Percentiles rank a stretch among this genome's conserved stretches.
phyloP scores from a whole-genome alignment of 2,888 invertebrate species.

The Nemapogon koenigi region DNA sequence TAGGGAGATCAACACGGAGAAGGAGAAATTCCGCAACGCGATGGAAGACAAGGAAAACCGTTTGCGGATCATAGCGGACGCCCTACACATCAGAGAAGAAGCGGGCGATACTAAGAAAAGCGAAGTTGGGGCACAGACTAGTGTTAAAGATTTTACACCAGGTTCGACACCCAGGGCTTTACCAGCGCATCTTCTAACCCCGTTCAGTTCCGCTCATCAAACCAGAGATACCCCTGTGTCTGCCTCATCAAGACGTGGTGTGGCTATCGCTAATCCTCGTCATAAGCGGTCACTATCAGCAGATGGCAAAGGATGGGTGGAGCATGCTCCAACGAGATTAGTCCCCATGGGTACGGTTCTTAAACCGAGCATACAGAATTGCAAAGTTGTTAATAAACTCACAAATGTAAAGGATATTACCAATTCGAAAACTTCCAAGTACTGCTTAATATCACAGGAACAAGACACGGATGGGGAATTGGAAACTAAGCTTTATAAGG shows the following conservation, averaged over 20 bases:
- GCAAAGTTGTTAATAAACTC: slow-evolving; percentile 84
- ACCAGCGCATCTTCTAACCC: slow-evolving; percentile 49
- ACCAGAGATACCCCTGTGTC: slow-evolving; percentile 35
- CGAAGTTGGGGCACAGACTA: slow-evolving; percentile 11
- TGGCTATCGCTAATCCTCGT: slow-evolving; percentile 73
- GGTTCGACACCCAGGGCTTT: slow-evolving; percentile 51
- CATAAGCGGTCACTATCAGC: slow-evolving; percentile 85
- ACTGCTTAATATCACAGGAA: slow-evolving; percentile 92
- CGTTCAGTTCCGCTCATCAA: slow-evolving; percentile 27
- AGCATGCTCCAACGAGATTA: slow-evolving; percentile 82
- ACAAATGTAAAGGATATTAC: slow-evolving; percentile 80
- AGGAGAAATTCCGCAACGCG: slow-evolving; percentile 37
- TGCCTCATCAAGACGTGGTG: slow-evolving; percentile 56
- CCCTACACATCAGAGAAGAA: slow-evolving; percentile 29
- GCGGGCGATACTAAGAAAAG: slow-evolving; percentile 31
- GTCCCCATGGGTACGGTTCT: slow-evolving; percentile 88
- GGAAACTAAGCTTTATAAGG: slow-evolving; percentile 93
- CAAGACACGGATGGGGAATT: slow-evolving; percentile 91
- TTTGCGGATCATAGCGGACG: slow-evolving; percentile 48
- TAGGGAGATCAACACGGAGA: slow-evolving; percentile 65
- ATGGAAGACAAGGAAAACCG: slow-evolving; percentile 52
- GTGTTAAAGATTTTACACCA: slow-evolving; percentile 40
- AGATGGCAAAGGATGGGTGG: slow-evolving; percentile 81
- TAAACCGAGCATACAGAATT: slow-evolving; percentile 83
- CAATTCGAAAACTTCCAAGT: slow-evolving; percentile 77